These are phyloP conservation scores for Diabrotica undecimpunctata DNA, from an alignment of 1,140 invertebrate species.

Conservation along the genomic window DNA sequence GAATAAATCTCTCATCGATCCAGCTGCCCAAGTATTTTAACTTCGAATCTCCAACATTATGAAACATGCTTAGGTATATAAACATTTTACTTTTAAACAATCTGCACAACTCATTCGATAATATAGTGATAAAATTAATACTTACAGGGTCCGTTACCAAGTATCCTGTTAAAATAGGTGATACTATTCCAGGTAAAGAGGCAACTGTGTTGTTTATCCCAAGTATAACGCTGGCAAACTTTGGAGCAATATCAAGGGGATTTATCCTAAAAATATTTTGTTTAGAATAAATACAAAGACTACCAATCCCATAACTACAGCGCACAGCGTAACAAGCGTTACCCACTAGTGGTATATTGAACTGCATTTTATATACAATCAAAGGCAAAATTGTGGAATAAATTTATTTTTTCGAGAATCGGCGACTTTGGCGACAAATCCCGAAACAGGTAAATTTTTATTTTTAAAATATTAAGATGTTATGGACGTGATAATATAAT, in stretches of 20 bases:
- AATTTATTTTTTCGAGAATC: no score
- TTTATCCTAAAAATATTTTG: conserved; percentile 77
- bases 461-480: no score
- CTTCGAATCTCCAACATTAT: not conserved
- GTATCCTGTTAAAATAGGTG: conserved; percentile 74
- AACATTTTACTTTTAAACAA: not conserved
- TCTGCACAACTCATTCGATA: not conserved
- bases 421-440: no score
- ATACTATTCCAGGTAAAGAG: conserved; percentile 83
- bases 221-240: conserved; percentile 78
- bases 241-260: conserved; percentile 82
- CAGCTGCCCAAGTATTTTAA: no score
- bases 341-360: no score
- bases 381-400: no score
- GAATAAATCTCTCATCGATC: not conserved
- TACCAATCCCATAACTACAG: no score
- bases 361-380: no score
- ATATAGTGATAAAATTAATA: no score
- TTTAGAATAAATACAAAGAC: not conserved
- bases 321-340: no score
- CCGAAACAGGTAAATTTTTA: no score
- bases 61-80: not conserved
- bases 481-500: no score
- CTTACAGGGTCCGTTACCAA: conserved; percentile 56
- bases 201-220: conserved; percentile 86